phyloP scores from a whole-genome alignment of 2,113 vertebrate genomes.

The Todiramphus saurophagus region DNA sequence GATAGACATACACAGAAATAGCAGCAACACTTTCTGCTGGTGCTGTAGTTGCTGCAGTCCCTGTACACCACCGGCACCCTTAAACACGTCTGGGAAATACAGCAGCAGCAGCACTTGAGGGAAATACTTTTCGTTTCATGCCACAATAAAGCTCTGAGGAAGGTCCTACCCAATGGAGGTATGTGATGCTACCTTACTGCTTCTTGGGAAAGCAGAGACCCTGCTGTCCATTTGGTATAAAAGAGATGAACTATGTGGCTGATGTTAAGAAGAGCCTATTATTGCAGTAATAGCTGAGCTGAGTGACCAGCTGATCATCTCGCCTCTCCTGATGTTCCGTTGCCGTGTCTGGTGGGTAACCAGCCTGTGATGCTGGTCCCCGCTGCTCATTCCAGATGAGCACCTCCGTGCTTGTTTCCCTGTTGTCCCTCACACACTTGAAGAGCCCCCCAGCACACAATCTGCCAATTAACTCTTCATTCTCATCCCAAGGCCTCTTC shows the following conservation, averaged over 20 bases:
- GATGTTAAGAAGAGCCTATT: not conserved
- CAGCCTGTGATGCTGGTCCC: not conserved
- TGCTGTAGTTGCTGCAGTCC: not conserved
- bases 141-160: not conserved
- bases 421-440: not conserved
- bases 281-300: not conserved
- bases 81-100: not conserved
- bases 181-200: not conserved
- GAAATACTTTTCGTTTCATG: constrained; percentile 7
- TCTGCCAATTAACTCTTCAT: constrained; percentile 14
- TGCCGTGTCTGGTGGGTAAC: not conserved
- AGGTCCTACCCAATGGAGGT: not conserved
- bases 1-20: not conserved
- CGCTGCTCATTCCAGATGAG: not conserved
- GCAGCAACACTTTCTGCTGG: not conserved
- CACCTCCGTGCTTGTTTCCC: not conserved
- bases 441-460: not conserved
- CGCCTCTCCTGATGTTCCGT: not conserved
- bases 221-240: not conserved
- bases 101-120: not conserved
- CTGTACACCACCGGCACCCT: not conserved
- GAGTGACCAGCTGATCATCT: not conserved
- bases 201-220: not conserved
- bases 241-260: not conserved
- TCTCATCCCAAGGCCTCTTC: not conserved